phyloP scores from a whole-genome alignment of 2,888 invertebrate species.

The Tupiocoris notatus region DNA sequence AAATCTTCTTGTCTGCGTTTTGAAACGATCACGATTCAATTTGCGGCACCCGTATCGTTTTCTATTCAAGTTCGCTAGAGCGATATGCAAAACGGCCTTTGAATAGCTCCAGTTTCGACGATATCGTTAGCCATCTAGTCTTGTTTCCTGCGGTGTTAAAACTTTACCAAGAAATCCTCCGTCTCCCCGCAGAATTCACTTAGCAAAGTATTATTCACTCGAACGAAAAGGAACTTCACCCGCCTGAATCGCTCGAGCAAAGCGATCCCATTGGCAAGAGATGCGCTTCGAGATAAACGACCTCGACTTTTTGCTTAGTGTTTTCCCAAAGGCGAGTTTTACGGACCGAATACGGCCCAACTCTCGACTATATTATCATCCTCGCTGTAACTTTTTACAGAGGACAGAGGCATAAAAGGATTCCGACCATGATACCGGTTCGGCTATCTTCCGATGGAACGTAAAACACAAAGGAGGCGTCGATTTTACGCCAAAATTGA shows the following conservation, averaged over 20 bases:
- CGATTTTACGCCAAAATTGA: not conserved
- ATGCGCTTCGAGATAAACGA: too few relatives aligned
- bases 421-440: not conserved
- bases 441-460: not conserved
- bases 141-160: too few relatives aligned
- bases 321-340: not conserved
- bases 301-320: not conserved
- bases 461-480: not conserved
- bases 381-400: not conserved
- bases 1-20: too few relatives aligned
- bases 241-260: not conserved
- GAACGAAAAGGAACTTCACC: not conserved
- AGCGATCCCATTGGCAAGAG: not conserved
- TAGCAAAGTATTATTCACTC: not conserved
- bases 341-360: not conserved
- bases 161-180: not conserved
- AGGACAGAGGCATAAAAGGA: not conserved
- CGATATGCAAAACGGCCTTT: too few relatives aligned
- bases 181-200: not conserved
- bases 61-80: too few relatives aligned
- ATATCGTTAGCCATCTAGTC: too few relatives aligned
- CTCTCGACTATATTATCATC: not conserved
- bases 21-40: too few relatives aligned
- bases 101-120: too few relatives aligned
- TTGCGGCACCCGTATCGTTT: too few relatives aligned